Percentiles rank a stretch among this genome's conserved stretches.
phyloP scores from a whole-genome alignment of 2,113 vertebrate species.

The Hipposideros armiger region DNA sequence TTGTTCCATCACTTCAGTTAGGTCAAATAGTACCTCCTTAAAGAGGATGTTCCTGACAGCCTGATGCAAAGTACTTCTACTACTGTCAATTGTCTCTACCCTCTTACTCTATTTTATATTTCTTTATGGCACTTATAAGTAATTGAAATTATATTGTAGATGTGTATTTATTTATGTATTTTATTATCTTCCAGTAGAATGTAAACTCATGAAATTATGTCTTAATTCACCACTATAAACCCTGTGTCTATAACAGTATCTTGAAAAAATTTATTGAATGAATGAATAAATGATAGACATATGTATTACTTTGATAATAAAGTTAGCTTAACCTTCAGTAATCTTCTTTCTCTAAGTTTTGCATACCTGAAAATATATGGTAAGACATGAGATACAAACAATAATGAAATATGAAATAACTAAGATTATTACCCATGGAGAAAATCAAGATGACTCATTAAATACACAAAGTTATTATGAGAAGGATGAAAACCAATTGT shows the following conservation, averaged over 20 bases:
- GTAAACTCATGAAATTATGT: not conserved
- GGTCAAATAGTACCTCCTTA: not conserved
- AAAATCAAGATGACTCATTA: not conserved
- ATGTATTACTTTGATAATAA: not conserved
- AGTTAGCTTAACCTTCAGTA: not conserved
- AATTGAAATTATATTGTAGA: not conserved
- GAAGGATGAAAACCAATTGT: not conserved
- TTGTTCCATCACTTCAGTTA: not conserved
- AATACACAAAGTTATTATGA: not conserved
- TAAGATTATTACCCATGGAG: not conserved
- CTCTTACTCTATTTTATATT: not conserved
- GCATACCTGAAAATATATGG: not conserved
- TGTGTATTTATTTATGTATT: not conserved
- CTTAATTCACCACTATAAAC: not conserved
- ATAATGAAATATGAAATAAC: not conserved
- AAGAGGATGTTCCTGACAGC: not conserved
- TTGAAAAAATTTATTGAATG: not conserved
- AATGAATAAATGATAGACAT: not conserved
- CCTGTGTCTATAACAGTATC: not conserved
- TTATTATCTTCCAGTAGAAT: not conserved
- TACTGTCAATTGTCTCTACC: not conserved
- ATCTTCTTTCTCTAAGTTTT: not conserved
- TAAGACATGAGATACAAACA: not conserved
- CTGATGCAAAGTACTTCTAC: not conserved
- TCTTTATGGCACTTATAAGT: not conserved